Base-by-base conservation (phyloP, 1,140 invertebrate species). In the Micrasema minimum region DNA sequence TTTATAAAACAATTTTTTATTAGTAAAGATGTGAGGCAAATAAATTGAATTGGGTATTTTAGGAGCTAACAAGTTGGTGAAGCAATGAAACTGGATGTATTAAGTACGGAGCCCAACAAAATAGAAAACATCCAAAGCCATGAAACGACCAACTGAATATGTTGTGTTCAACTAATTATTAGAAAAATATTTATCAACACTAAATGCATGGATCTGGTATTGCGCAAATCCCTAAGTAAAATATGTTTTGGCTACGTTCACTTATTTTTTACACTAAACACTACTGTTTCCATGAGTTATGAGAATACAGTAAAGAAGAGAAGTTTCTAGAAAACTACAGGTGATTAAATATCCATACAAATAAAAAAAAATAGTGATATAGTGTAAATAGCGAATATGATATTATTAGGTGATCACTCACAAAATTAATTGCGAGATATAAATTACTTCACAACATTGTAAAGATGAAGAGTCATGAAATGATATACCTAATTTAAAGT, bases 131-230 rank as follows among this genome's bases (percentile, higher is more conserved):
- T 31, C 7, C 26, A 31, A 31, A 31, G 26, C 26, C 3, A 4
- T 31, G 26, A 31, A 31, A 31, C 7, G 26, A 31, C 7, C 3
- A 31, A 4, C 7, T 4, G 2, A 31, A 31, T 31, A 31, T 31
- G 26, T 31, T 31, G 26, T 31, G 7, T 31, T 31, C 7, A 31
- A 31, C 26, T 31, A 31, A 31, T 4, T 31, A 31, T 31, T 31
- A 31, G 51, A 55, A 31, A 55, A 55, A 31, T 55, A 55, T 55
- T 55, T 31, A 46, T 45, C n/a, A 41, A 64, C 59, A 67, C 59
- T 67, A 48, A 59, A 69, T 69, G 57, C 45, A 64, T 45, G 55
- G n/a, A 69, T 62, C 67, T 69, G 67, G 67, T 69, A 69, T 69
- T 69, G 67, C 67, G 67, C 67, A 64, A 20, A 22, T 62, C 67